phyloP scores from a whole-genome alignment of 2,113 vertebrate species.

The Natator depressus region DNA sequence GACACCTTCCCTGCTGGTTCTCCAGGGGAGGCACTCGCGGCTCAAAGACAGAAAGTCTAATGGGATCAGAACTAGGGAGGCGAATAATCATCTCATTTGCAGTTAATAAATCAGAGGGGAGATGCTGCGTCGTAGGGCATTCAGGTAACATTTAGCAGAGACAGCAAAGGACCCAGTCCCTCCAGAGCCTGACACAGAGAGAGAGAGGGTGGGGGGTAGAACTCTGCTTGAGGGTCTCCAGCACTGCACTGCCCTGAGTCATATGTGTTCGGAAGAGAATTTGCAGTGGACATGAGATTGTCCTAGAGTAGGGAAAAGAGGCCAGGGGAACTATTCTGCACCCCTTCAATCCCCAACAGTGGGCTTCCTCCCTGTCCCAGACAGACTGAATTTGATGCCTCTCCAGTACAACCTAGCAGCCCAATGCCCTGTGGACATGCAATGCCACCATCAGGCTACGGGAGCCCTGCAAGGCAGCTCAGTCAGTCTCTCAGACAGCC shows the following conservation, averaged over 20 bases:
- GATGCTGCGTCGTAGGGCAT: background rate
- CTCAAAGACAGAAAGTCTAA: background rate
- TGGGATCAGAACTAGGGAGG: background rate
- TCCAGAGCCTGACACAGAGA: rapidly evolving
- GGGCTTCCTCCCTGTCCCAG: background rate
- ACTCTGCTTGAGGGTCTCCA: background rate
- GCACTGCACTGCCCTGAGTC: background rate
- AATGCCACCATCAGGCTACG: rapidly evolving
- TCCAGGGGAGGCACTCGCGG: background rate
- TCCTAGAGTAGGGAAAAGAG: background rate
- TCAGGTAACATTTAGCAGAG: background rate
- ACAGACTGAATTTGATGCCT: background rate
- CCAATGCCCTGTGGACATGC: background rate
- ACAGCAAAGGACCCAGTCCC: rapidly evolving
- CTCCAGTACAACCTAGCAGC: rapidly evolving
- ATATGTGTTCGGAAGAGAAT: background rate
- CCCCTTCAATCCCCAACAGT: background rate
- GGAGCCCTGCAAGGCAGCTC: background rate
- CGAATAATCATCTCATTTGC: background rate
- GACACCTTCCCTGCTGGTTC: background rate
- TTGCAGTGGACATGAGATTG: background rate
- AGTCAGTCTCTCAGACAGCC: rapidly evolving
- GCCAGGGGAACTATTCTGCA: background rate
- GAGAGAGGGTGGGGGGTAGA: rapidly evolving
- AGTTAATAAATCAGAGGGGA: constrained; percentile 15